phyloP scores from a whole-genome alignment of 2,113 vertebrate species.

The Lophura nycthemera region DNA sequence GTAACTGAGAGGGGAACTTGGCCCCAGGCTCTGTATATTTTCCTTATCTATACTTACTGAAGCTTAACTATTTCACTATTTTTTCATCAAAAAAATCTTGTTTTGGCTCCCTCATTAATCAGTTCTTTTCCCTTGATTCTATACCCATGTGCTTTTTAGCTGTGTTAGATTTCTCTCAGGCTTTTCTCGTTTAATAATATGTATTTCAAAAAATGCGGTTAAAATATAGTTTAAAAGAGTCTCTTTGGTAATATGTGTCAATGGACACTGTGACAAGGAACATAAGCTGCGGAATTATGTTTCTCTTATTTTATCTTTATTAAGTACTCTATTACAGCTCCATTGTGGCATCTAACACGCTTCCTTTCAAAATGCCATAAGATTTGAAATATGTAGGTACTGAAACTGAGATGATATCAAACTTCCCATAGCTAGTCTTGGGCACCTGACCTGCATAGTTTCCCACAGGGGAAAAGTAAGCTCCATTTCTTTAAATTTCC shows the following conservation, averaged over 20 bases:
- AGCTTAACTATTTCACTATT: not conserved
- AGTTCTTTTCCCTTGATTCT: constrained; percentile 5
- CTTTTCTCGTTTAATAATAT: not conserved
- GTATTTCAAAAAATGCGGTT: not conserved
- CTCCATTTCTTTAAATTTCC: constrained; percentile 72
- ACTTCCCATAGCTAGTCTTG: constrained; percentile 71
- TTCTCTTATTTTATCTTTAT: not conserved
- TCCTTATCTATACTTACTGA: constrained; percentile 6
- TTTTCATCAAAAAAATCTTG: constrained; percentile 1
- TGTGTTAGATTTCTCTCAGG: not conserved
- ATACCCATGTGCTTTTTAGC: not conserved
- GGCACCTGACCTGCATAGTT: constrained; percentile 77
- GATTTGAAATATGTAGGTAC: constrained; percentile 66
- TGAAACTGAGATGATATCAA: constrained; percentile 71
- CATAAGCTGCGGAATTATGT: constrained; percentile 11
- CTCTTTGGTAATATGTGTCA: not conserved
- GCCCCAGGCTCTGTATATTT: constrained; percentile 12
- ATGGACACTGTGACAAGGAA: constrained; percentile 2
- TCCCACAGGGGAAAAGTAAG: constrained; percentile 78
- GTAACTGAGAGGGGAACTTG: constrained; percentile 48
- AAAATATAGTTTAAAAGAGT: constrained; percentile 13
- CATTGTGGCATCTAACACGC: constrained; percentile 47
- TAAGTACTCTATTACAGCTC: constrained; percentile 4
- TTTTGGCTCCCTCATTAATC: constrained; percentile 33
- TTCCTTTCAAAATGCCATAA: constrained; percentile 50